phyloP scores from a whole-genome alignment of 2,888 invertebrate species.

The Cosmia trapezina region DNA sequence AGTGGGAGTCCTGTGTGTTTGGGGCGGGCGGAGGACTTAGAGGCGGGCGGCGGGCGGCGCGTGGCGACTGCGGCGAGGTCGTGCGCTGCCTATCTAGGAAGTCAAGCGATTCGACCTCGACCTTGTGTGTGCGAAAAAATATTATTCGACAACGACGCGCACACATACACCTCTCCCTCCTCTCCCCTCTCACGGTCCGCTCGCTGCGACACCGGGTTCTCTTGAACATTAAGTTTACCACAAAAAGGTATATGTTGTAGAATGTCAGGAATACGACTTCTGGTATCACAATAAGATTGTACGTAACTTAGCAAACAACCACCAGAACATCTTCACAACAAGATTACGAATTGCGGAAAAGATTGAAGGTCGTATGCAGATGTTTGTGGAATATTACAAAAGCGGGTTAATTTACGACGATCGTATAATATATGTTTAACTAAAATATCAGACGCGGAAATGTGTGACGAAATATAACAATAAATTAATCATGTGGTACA shows the following conservation, averaged over 20 bases:
- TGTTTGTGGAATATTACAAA: constrained; percentile 64
- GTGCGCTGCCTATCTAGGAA: constrained; percentile 84
- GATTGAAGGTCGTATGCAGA: constrained; percentile 75
- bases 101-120: constrained; percentile 88
- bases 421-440: constrained; percentile 63
- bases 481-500: constrained; percentile 66
- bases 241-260: constrained; percentile 34
- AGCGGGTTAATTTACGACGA: constrained; percentile 64
- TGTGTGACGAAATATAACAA: constrained; percentile 61
- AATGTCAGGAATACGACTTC: constrained; percentile 34
- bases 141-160: constrained; percentile 82
- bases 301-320: constrained; percentile 55
- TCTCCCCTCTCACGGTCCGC: constrained; percentile 59
- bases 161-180: constrained; percentile 60
- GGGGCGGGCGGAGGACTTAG: constrained; percentile 50
- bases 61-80: constrained; percentile 70
- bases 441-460: constrained; percentile 73
- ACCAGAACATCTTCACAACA: constrained; percentile 70
- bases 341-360: constrained; percentile 79
- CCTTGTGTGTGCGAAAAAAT: constrained; percentile 88
- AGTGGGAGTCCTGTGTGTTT: constrained; percentile 17
- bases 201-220: constrained; percentile 43
- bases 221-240: constrained; percentile 28
- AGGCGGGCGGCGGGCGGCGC: constrained; percentile 45
- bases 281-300: constrained; percentile 43